Percentiles rank a stretch among this genome's conserved stretches.
phyloP scores from a whole-genome alignment of 2,797 vertebrate species.

The Enteromius afrohamiltoni region DNA sequence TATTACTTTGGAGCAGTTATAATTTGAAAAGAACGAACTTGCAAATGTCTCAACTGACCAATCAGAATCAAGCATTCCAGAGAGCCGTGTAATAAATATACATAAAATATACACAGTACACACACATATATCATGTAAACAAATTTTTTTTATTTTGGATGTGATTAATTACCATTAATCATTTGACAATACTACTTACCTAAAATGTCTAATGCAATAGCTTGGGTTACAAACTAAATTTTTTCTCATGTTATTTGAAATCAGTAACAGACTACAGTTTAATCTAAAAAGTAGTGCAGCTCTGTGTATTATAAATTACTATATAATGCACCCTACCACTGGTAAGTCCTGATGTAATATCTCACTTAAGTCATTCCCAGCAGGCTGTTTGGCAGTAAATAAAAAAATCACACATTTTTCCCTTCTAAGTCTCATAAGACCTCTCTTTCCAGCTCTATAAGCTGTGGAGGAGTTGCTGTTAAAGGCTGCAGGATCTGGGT shows the following conservation, averaged over 20 bases:
- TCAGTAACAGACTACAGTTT: not conserved
- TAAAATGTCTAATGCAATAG: not conserved
- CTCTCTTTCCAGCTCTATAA: constrained; percentile 43
- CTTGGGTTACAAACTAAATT: not conserved
- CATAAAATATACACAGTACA: too few species aligned
- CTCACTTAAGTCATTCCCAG: constrained; percentile 60
- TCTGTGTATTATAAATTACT: not conserved
- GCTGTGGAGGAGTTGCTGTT: constrained; percentile 48
- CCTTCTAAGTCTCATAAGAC: constrained; percentile 60
- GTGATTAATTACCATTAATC: too few species aligned
- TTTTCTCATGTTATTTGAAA: not conserved
- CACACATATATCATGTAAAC: too few species aligned
- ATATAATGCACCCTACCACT: not conserved
- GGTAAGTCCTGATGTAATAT: constrained; percentile 41
- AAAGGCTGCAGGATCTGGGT: constrained; percentile 38
- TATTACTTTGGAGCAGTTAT: too few species aligned
- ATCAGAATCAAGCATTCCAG: too few species aligned
- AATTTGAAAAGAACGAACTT: too few species aligned
- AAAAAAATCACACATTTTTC: constrained; percentile 23
- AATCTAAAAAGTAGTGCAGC: not conserved
- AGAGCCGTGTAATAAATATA: too few species aligned
- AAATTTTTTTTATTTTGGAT: too few species aligned
- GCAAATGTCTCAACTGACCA: too few species aligned
- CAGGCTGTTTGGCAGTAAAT: constrained; percentile 25
- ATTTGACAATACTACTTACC: too few species aligned